These are phyloP conservation scores for Balanococcus diminutus DNA, from an alignment of 2,888 invertebrate species.

Conservation along the genomic window DNA sequence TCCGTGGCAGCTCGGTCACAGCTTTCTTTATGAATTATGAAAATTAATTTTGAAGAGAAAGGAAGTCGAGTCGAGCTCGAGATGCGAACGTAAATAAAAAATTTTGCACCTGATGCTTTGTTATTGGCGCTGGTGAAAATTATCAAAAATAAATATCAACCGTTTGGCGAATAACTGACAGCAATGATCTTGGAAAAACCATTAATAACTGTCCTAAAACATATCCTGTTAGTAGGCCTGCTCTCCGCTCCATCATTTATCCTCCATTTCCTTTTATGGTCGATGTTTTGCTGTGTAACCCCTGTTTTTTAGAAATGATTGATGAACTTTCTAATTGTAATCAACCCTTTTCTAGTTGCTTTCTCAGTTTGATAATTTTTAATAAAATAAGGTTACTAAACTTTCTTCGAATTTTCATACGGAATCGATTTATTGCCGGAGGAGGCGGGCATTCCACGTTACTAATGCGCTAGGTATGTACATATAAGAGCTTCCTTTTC, in stretches of 20 bases:
- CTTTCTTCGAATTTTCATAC: background rate
- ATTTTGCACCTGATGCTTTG: background rate
- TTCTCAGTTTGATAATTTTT: constrained; percentile 6
- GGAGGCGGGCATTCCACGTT: too few relatives aligned
- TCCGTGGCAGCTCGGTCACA: background rate
- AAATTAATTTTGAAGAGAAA: background rate
- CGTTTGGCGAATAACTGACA: constrained; percentile 18
- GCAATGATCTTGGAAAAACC: constrained; percentile 32
- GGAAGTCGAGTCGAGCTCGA: background rate
- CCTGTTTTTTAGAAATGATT: constrained; percentile 23
- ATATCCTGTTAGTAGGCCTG: constrained; percentile 17
- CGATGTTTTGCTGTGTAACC: constrained; percentile 13
- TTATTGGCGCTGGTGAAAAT: background rate
- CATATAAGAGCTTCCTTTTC: background rate
- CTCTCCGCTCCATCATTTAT: background rate
- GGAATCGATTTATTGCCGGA: background rate
- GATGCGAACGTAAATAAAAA: background rate
- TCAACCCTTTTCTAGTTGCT: constrained; percentile 14
- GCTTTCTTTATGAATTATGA: background rate
- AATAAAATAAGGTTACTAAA: background rate
- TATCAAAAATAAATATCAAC: constrained; percentile 34
- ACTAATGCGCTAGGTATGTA: background rate
- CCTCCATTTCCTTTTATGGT: background rate
- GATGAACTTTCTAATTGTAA: constrained; percentile 38
- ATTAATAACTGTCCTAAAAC: constrained; percentile 36